A percentile compares a stretch with the other conserved stretches of the same genome.
Evolutionary conservation across 2,797 vertebrate genomes (phyloP).

Genomic region (Stomatorhinus walkeri): DNA sequence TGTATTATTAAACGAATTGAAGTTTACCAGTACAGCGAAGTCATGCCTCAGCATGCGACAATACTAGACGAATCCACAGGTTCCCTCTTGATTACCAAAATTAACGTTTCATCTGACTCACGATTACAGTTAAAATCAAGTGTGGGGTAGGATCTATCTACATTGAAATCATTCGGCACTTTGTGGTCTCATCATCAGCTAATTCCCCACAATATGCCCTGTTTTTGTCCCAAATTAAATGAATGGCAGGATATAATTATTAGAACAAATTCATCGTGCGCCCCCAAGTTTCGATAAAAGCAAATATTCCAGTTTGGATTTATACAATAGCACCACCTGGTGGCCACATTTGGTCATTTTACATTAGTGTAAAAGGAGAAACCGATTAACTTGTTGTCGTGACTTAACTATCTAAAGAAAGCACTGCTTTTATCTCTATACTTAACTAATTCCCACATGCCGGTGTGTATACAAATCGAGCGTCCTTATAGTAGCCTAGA

Average conservation of each 20-base stretch:
- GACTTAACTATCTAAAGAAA: background rate
- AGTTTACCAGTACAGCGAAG: background rate
- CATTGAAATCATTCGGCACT: background rate
- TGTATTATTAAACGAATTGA: background rate
- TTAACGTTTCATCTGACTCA: background rate
- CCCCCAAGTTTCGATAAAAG: background rate
- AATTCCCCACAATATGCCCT: background rate
- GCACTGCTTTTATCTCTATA: background rate
- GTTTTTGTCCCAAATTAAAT: background rate
- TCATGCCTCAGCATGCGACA: background rate
- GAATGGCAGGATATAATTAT: background rate
- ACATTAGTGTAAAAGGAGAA: background rate
- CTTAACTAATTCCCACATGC: conserved; percentile 3
- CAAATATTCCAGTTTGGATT: conserved; percentile 26
- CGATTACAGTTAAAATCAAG: background rate
- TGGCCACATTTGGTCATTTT: conserved; percentile 33
- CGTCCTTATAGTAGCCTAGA: background rate
- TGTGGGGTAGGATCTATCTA: background rate
- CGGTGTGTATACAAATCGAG: background rate
- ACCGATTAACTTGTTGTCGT: background rate
- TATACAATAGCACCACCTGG: conserved; percentile 54
- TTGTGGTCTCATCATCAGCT: background rate
- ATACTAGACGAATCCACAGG: background rate
- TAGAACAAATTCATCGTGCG: background rate
- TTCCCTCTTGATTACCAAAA: conserved; percentile 1